Percentiles rank a stretch among this genome's conserved stretches.
phyloP scores from a whole-genome alignment of 1,140 invertebrate species.

The Popillia japonica region DNA sequence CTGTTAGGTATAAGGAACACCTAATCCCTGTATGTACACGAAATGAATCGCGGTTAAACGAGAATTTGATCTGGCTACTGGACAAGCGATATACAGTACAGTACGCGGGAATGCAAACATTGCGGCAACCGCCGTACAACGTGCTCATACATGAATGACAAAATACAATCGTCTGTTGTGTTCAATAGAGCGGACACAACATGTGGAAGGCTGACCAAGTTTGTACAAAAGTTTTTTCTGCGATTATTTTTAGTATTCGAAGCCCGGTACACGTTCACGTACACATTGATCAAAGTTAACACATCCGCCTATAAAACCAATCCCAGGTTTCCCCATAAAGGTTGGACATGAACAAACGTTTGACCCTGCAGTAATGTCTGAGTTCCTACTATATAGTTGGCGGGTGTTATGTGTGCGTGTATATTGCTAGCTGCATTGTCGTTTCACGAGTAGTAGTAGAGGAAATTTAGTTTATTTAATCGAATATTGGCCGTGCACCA shows the following conservation, averaged over 20 bases:
- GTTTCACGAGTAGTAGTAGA: background rate
- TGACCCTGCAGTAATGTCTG: slow-evolving; percentile 21
- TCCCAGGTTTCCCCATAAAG: slow-evolving; percentile 35
- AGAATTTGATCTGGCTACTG: no score
- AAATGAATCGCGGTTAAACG: no score
- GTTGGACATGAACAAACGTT: slow-evolving; percentile 22
- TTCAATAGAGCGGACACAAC: slow-evolving; percentile 44
- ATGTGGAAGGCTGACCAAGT: slow-evolving; percentile 47
- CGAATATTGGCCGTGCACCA: slow-evolving; percentile 34
- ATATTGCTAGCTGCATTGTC: slow-evolving; percentile 2
- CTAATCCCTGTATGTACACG: no score
- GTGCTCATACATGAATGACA: slow-evolving; percentile 49
- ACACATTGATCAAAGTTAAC: slow-evolving; percentile 42
- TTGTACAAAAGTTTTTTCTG: slow-evolving; percentile 44
- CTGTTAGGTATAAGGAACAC: no score
- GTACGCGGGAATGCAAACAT: slow-evolving; percentile 35
- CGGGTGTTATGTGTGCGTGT: background rate
- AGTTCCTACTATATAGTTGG: no score
- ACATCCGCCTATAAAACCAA: slow-evolving; percentile 35
- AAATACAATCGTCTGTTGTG: slow-evolving; percentile 48
- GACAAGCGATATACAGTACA: no score
- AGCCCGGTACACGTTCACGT: slow-evolving; percentile 1
- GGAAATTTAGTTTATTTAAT: slow-evolving; percentile 34
- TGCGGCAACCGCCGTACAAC: slow-evolving; percentile 26
- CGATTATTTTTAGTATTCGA: slow-evolving; percentile 18